Evolutionary conservation across 2,797 vertebrate genomes (phyloP).

Genomic region (Macrochelys suwanniensis): DNA sequence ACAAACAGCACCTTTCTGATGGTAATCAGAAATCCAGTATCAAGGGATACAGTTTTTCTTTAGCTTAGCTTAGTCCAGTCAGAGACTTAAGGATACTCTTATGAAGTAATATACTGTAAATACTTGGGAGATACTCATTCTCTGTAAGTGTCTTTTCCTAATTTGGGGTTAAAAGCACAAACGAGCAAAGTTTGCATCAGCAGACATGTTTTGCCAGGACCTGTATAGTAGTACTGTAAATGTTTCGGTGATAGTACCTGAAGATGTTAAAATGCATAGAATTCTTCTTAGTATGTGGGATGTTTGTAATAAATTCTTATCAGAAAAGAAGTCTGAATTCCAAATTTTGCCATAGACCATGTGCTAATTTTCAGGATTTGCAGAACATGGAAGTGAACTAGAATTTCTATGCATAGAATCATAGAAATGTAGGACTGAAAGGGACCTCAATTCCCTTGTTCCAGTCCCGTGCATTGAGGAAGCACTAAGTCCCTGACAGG

Average conservation of each 20-base stretch:
- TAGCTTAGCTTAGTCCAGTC: not conserved
- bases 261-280: not conserved
- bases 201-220: not conserved
- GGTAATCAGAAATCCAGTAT: not conserved
- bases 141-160: not conserved
- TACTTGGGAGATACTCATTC: not conserved
- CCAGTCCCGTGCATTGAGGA: too few relatives aligned
- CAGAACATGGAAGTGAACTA: too few relatives aligned
- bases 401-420: not conserved
- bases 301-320: not conserved
- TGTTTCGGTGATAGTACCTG: not conserved
- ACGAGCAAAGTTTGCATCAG: not conserved
- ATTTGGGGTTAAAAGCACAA: not conserved
- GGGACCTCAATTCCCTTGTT: not conserved
- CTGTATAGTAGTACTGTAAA: not conserved
- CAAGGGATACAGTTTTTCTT: not conserved
- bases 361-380: not conserved
- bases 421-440: not conserved
- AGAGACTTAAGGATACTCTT: not conserved
- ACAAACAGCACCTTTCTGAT: not conserved
- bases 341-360: not conserved
- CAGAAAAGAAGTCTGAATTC: not conserved
- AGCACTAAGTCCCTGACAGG: too few relatives aligned
- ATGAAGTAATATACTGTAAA: not conserved
- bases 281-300: too few relatives aligned